Conservation (phyloP, 2,888 invertebrate genomes). For the Chymomyza procnemis region DNA sequence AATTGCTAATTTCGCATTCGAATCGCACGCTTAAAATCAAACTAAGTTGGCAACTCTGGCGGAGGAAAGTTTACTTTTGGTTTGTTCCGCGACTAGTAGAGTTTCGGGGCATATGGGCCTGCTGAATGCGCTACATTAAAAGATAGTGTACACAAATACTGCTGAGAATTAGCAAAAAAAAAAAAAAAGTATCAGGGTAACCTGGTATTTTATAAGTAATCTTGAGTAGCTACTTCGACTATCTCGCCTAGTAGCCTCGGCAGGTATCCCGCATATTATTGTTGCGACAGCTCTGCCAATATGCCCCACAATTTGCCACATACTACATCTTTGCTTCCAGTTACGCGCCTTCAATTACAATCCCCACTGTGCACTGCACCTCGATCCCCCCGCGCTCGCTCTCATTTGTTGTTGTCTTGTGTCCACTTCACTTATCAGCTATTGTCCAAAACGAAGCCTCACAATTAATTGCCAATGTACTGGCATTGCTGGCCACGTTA, state of each 20-base stretch:
- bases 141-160: no score
- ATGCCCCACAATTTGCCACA: slow-evolving; percentile 20
- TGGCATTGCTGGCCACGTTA: slow-evolving; percentile 32
- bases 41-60: slow-evolving; percentile 14
- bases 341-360: slow-evolving; percentile 62
- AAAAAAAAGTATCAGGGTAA: no score
- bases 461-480: slow-evolving; percentile 70
- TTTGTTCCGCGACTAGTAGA: neutral
- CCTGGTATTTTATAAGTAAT: no score
- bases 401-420: slow-evolving; percentile 21
- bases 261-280: no score
- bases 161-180: no score
- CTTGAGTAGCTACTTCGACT: no score
- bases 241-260: no score
- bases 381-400: neutral
- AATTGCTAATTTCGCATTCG: slow-evolving; percentile 70
- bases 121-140: neutral
- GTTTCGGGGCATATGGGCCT: neutral
- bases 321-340: slow-evolving; percentile 34
- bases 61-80: neutral
- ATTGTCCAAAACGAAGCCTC: slow-evolving; percentile 60
- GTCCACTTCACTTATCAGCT: slow-evolving; percentile 66
- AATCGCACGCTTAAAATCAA: slow-evolving; percentile 62
- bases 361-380: neutral
- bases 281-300: slow-evolving; percentile 2